Base-by-base conservation (phyloP, 2,797 vertebrate species). In the Arnoldichthys spilopterus region DNA sequence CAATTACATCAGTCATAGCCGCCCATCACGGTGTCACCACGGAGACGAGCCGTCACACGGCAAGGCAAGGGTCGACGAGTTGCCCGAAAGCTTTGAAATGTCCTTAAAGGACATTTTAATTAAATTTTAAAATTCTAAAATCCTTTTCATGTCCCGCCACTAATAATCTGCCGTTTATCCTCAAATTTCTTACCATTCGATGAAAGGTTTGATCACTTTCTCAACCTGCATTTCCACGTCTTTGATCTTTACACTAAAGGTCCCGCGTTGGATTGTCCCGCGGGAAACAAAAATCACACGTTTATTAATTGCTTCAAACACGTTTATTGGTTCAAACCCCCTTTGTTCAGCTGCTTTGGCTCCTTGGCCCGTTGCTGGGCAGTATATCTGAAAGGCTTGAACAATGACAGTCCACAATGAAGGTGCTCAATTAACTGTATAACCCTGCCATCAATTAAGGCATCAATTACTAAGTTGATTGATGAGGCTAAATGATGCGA, bases 391-490 rank as follows among this genome's bases (percentile, higher is more conserved):
- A 88, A 86, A 85, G 87, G 84, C 88, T 86, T 88, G 91, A 94
- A 93, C 91, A 92, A 95, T 90, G 92, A 88, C 91, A 92, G 88
- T 93, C 92, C 90, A 90, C 92, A 94, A 94, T 92, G 93, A 93
- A 93, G 92, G 90, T 96, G 95, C 93, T 97, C 94, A 96, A 95
- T 96, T 97, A 97, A 93, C 93, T 97, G 95, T 97, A 95, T 95
- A 97, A 95, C 82, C 85, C 89, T 78, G 87, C 89, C 89, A 88
- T 94, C 93, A 94, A 96, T 97, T 96, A 96, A 94, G 94, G 92
- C 94, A 95, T 96, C 93, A 96, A 95, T 97, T 98, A 94, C 91
- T 91, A 91, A 95, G 92, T 90, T 98, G 96, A 98, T 98, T 94
- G 95, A 98, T 98, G 96, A 94, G 87, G 92, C 93, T 90, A 96